A percentile compares a stretch with the other conserved stretches of the same genome.
Evolutionary conservation across 2,888 invertebrate species (phyloP).

Genomic region (Eutolmus rufibarbis): DNA sequence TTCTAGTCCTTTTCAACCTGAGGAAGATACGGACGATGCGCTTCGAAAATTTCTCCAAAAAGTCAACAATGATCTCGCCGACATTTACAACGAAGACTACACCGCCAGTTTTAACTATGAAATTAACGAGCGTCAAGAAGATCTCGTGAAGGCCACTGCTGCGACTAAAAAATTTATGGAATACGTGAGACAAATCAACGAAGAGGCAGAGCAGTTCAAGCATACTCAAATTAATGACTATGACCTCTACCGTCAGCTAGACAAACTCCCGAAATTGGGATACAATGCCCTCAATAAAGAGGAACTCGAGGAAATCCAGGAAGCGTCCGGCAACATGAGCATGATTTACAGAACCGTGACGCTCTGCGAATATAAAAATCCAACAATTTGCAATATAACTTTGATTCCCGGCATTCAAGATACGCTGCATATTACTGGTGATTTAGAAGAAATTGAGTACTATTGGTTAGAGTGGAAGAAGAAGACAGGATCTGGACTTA

Average conservation of each 20-base stretch:
- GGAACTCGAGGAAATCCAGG: conserved; percentile 69
- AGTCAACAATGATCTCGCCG: conserved; percentile 1
- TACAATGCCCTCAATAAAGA: conserved; percentile 73
- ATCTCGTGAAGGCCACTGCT: background rate
- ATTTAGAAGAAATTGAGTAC: conserved; percentile 79
- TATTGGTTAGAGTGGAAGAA: conserved; percentile 85
- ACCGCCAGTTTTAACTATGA: conserved; percentile 5
- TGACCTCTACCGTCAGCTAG: background rate
- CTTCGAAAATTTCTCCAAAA: background rate
- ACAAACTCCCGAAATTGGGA: conserved; percentile 64
- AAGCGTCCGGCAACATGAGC: conserved; percentile 76
- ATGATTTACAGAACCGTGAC: conserved; percentile 78
- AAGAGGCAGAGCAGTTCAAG: background rate
- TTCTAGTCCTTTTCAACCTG: background rate
- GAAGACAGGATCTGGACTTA: conserved; percentile 71
- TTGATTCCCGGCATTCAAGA: conserved; percentile 72
- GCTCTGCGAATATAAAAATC: conserved; percentile 73
- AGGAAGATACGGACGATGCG: background rate
- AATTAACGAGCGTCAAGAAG: background rate
- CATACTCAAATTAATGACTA: background rate
- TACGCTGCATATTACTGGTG: conserved; percentile 71
- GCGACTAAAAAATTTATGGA: conserved; percentile 10
- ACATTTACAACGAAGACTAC: conserved; percentile 17
- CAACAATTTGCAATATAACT: conserved; percentile 70
- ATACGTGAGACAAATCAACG: background rate